Conservation (phyloP, 1,140 invertebrate species). For the Bacillus rossius region DNA sequence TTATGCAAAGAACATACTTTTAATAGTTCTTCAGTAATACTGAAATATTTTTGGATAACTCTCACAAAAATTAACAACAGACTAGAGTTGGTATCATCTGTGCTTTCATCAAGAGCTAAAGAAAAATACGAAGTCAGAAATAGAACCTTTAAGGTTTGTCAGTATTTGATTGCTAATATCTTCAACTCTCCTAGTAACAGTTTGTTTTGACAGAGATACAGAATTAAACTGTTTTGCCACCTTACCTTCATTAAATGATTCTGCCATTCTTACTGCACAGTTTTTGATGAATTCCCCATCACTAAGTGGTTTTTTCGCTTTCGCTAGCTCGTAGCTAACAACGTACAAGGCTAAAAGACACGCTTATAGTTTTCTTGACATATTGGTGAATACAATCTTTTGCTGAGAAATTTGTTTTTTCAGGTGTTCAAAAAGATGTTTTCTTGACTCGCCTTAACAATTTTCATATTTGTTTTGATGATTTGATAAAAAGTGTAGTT, state of each 20-base stretch:
- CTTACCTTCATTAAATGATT: too few species aligned
- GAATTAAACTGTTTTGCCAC: too few species aligned
- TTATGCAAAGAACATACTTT: not conserved
- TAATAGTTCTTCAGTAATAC: not conserved
- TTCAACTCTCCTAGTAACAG: slow-evolving; percentile 1
- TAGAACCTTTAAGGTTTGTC: not conserved
- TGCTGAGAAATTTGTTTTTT: not conserved
- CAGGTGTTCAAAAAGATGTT: too few species aligned
- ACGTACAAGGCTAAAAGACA: not conserved
- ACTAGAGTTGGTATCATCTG: not conserved
- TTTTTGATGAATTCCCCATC: slow-evolving; percentile 2
- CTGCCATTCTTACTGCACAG: slow-evolving; percentile 3
- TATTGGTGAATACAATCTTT: not conserved
- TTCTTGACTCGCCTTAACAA: too few species aligned
- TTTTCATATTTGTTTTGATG: too few species aligned
- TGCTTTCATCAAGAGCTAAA: not conserved
- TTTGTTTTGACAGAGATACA: too few species aligned
- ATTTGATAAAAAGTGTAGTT: too few species aligned
- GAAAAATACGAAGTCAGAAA: not conserved
- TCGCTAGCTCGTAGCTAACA: not conserved
- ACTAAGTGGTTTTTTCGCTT: slow-evolving; percentile 3
- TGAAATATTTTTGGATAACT: not conserved
- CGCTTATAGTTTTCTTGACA: not conserved
- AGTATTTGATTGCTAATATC: not conserved
- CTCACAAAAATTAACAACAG: slow-evolving; percentile 1